These are phyloP conservation scores for Cliona cf. orientalis DNA, from an alignment of 37 sponge, comb jelly and placozoan species.

Conservation along the genomic window DNA sequence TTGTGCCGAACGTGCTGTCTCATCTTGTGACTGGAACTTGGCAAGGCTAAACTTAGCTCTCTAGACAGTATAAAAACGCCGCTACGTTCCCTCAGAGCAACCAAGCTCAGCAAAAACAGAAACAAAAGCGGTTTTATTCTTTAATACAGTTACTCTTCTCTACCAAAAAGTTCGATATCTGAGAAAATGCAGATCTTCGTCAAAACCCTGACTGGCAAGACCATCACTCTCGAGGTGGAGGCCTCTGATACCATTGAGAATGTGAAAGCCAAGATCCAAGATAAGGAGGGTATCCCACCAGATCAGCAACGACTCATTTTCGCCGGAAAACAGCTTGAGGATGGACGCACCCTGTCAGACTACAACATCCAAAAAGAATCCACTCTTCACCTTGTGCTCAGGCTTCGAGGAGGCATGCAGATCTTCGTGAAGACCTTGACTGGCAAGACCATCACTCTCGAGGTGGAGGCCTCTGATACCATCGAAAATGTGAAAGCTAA, in stretches of 20 bases:
- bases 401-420: slow-evolving; percentile 92
- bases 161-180: too few species aligned
- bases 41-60: too few species aligned
- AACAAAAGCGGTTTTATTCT: too few species aligned
- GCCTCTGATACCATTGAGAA: slow-evolving; percentile 95
- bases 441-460: slow-evolving; percentile 98
- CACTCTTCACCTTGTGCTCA: slow-evolving; percentile 94
- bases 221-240: slow-evolving; percentile 98
- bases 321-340: slow-evolving; percentile 98
- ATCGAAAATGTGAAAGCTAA: slow-evolving; percentile 80
- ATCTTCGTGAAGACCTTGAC: slow-evolving; percentile 97
- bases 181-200: slow-evolving; percentile 47
- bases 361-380: slow-evolving; percentile 99
- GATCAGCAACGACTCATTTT: slow-evolving; percentile 98
- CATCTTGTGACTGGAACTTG: too few species aligned
- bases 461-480: slow-evolving; percentile 92
- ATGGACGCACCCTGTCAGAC: slow-evolving; percentile 96
- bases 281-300: slow-evolving; percentile 98
- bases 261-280: slow-evolving; percentile 97
- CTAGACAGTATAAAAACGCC: too few species aligned
- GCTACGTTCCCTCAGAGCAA: too few species aligned
- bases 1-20: too few species aligned
- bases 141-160: too few species aligned
- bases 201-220: slow-evolving; percentile 65
- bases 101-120: too few species aligned